Conservation (phyloP, 2,113 vertebrate genomes). For the Guaruba guarouba region DNA sequence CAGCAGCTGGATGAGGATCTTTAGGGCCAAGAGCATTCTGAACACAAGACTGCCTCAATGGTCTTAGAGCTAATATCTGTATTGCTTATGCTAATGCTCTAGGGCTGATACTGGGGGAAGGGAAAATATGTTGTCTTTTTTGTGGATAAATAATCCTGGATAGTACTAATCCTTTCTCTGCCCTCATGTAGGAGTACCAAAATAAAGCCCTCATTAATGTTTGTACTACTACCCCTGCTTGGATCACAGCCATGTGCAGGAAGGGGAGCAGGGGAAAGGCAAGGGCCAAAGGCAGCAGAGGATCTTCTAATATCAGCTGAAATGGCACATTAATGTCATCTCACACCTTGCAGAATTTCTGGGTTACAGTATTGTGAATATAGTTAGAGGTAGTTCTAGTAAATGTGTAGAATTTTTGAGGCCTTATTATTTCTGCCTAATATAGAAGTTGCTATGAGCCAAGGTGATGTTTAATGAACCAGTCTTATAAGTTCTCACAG, state of each 20-base stretch:
- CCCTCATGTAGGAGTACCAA: too few species aligned
- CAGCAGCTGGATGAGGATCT: background rate
- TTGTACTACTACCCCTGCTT: background rate
- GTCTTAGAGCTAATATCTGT: background rate
- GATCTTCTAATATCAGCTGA: background rate
- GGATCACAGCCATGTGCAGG: accelerated
- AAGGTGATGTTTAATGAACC: background rate
- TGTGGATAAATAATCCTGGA: background rate
- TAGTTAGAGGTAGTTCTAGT: background rate
- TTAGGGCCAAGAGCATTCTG: background rate
- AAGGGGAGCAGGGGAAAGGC: background rate
- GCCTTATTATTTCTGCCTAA: background rate
- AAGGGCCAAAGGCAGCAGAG: background rate
- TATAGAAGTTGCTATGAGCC: background rate
- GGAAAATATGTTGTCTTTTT: background rate
- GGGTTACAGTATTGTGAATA: background rate
- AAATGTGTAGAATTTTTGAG: background rate
- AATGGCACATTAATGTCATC: background rate
- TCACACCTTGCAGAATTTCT: background rate
- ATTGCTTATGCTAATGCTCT: background rate
- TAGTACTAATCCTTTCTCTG: background rate
- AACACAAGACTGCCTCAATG: background rate
- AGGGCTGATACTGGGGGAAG: background rate
- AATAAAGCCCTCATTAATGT: background rate
- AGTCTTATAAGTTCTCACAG: background rate